Base-by-base conservation (phyloP, 1,140 invertebrate genomes). In the Drosophila jambulina region DNA sequence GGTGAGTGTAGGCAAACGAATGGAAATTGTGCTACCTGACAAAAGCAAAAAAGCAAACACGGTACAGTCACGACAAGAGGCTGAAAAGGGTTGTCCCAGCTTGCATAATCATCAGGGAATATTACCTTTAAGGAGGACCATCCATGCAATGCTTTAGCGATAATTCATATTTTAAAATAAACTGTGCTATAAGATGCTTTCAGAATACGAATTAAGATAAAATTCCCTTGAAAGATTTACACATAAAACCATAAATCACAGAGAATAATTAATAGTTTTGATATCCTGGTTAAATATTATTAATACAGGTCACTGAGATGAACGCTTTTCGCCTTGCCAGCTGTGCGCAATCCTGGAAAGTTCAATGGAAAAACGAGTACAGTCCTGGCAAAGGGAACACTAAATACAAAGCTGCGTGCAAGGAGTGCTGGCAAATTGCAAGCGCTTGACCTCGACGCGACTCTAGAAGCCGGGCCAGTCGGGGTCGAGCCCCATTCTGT, bases 391-490 rank as follows among this genome's bases (percentile, higher is more conserved):
- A 78, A 43, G 40, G 25, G 56, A 25, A 32, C 25, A 32, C 25
- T 29, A 15, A 9, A 45, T 49, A 60, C 67, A 72, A 72, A 51
- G 67, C 70, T 51, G 68, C 54, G 36, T 43, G 56, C 51, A 40
- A 71, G 51, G 6, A 42, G 27, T 48, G 36, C 69, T 71, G 69
- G 67, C 46, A 76, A 76, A 76, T 76, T 76, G 74, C 61, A 76
- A 17, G 8, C 53, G 38, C 74, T 76, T 76, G 74, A 76, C 74
- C 74, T 76, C 74, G 74, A 34, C 46, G 72, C 51, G 53, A 72
- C 70, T 72, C 45, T 72, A 72, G 68, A 72, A 59, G 67, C 43
- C 57, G 49, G 23, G 32, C n/a, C 27, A 67, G 53, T 72, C 34
- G 34, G 59, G 61, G 74, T 59, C 45, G 43, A 25, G 54, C 4